Conservation (phyloP, 2,113 vertebrate genomes). For the Pseudopipra pipra region DNA sequence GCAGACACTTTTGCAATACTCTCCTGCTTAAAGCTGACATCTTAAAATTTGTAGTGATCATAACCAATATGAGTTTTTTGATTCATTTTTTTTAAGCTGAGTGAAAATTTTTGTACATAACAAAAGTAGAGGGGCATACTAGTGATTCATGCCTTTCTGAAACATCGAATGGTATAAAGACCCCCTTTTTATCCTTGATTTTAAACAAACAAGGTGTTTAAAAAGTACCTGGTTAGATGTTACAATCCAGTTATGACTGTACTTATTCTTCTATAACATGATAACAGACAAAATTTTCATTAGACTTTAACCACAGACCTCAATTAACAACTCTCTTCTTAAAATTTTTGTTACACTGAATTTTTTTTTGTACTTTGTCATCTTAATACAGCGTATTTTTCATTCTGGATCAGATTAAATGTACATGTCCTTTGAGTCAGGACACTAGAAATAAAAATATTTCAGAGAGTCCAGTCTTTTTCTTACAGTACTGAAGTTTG, state of each 20-base stretch:
- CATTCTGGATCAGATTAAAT: not conserved
- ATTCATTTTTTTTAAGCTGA: slow-evolving; percentile 21
- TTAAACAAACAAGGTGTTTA: slow-evolving; percentile 22
- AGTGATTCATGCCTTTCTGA: slow-evolving; percentile 1
- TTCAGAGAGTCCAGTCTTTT: not conserved
- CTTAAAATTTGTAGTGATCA: slow-evolving; percentile 31
- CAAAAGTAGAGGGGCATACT: not conserved
- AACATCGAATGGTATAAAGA: not conserved
- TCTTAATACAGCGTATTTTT: not conserved
- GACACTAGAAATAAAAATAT: not conserved
- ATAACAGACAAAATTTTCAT: not conserved
- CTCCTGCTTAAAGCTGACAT: slow-evolving; percentile 39
- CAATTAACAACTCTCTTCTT: not conserved
- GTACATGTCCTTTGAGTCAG: not conserved
- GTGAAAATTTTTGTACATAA: slow-evolving; percentile 29
- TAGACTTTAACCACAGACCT: not conserved
- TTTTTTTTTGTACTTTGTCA: not conserved
- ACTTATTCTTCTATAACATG: not conserved
- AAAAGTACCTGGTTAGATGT: slow-evolving; percentile 40
- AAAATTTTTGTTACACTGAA: not conserved
- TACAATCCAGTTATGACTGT: not conserved
- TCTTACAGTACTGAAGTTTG: not conserved
- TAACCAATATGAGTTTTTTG: not conserved
- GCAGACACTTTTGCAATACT: not conserved
- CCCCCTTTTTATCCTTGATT: not conserved